Conservation (phyloP, 2,113 vertebrate genomes). For the Sphyrna mokarran region DNA sequence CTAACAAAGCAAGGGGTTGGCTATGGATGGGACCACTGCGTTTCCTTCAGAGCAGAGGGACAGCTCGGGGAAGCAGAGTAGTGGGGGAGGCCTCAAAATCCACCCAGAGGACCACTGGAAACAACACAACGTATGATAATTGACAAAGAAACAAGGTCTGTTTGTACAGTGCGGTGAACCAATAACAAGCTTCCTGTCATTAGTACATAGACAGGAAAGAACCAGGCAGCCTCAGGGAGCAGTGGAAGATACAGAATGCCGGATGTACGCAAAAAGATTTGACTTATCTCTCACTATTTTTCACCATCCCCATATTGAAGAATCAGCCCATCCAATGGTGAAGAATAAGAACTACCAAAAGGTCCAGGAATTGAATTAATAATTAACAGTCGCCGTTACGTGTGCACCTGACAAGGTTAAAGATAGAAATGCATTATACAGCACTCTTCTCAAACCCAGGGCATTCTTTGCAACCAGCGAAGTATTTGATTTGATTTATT, state of each 20-base stretch:
- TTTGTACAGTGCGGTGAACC: constrained; percentile 50
- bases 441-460: background rate
- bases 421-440: background rate
- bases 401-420: background rate
- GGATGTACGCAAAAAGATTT: background rate
- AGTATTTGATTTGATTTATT: background rate
- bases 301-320: background rate
- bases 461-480: background rate
- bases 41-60: constrained; percentile 47
- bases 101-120: constrained; percentile 52
- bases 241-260: background rate
- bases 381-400: background rate
- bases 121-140: constrained; percentile 45
- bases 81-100: constrained; percentile 32
- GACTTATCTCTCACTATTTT: background rate
- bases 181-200: constrained; percentile 43
- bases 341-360: background rate
- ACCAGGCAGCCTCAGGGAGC: background rate
- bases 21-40: constrained; percentile 45
- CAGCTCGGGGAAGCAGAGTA: background rate
- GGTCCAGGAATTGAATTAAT: background rate
- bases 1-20: constrained; percentile 54
- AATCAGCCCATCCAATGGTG: background rate
- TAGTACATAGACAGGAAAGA: background rate
- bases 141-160: constrained; percentile 49